Evolutionary conservation across 2,888 invertebrate species (phyloP).

Genomic region (Mythimna pallens): DNA sequence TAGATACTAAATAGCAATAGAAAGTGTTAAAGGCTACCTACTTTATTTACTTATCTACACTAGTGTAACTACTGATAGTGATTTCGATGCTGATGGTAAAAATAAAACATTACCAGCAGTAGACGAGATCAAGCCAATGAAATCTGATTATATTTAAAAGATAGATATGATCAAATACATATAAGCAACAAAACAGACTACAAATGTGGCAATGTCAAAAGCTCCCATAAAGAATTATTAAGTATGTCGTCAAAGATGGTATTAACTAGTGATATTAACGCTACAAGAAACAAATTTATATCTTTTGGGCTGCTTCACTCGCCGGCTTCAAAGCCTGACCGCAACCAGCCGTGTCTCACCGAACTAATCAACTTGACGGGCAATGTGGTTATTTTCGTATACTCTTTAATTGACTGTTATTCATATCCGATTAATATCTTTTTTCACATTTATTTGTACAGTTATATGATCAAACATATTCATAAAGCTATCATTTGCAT

Average conservation of each 20-base stretch:
- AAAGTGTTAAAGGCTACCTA: background rate
- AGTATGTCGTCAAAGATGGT: background rate
- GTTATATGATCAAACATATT: slow-evolving; percentile 55
- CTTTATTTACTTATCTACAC: background rate
- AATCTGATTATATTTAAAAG: background rate
- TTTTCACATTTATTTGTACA: slow-evolving; percentile 47
- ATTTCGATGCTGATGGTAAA: background rate
- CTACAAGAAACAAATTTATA: background rate
- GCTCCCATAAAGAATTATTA: background rate
- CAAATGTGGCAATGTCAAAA: background rate
- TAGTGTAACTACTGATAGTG: background rate
- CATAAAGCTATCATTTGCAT: slow-evolving; percentile 49
- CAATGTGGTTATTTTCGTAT: slow-evolving; percentile 42
- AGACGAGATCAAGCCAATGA: background rate
- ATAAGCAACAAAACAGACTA: background rate
- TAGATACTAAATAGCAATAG: background rate
- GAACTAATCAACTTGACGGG: slow-evolving; percentile 49
- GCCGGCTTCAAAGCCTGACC: slow-evolving; percentile 39
- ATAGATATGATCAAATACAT: background rate
- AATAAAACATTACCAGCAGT: background rate
- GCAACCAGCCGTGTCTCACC: slow-evolving; percentile 21
- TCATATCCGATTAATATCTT: slow-evolving; percentile 50
- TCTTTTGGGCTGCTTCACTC: background rate
- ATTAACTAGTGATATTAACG: background rate
- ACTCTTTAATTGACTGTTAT: slow-evolving; percentile 59